Evolutionary conservation across 2,888 invertebrate species (phyloP), one percentile per base, ranked within the genome.

Genomic region (Pseudoips prasinana): DNA sequence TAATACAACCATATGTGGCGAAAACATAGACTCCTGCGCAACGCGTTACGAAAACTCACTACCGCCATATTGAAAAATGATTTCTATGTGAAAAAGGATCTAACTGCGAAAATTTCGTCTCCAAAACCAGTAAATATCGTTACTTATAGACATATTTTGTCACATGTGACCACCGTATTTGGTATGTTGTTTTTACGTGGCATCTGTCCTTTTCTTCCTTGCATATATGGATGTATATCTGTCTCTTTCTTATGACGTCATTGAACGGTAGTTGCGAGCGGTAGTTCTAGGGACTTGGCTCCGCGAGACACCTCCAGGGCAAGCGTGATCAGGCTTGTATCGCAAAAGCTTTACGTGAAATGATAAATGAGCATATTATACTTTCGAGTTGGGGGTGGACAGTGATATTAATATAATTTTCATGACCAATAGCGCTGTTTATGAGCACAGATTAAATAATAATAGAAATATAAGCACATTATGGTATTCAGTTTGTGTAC

Each of bases 111-210:
- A 77, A 64, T 69, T 64, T 61, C 64, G 58, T 57, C 44, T 36
- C 55, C 46, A 62, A 76, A 77, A 54, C 56, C 61, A 50, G 58
- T 42, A 41, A 45, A 58, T 48, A 65, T 69, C 61, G 51, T 58
- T 58, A 56, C 58, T 68, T 81, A 82, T 73, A 54, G 64, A 66
- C 61, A 75, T 80, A 79, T 86, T 86, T 86, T 75, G 77, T 59
- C 73, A 81, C 86, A 88, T 86, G 73, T 86, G 87, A 84, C 48
- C 64, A 43, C 83, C 86, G 71, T 86, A 88, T 87, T 79, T 77
- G 87, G 87, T 51, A 85, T 76, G 67, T 83, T 75, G 86, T 79
- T 79, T 78, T 83, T 80, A 73, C 73, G 58, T 55, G 51, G 46
- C 41, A 4, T 8, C 56, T 28, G 54, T 75, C 74, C 58, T 58